Evolutionary conservation across 1,140 invertebrate species (phyloP).

Genomic region (Notospermus geniculatus): DNA sequence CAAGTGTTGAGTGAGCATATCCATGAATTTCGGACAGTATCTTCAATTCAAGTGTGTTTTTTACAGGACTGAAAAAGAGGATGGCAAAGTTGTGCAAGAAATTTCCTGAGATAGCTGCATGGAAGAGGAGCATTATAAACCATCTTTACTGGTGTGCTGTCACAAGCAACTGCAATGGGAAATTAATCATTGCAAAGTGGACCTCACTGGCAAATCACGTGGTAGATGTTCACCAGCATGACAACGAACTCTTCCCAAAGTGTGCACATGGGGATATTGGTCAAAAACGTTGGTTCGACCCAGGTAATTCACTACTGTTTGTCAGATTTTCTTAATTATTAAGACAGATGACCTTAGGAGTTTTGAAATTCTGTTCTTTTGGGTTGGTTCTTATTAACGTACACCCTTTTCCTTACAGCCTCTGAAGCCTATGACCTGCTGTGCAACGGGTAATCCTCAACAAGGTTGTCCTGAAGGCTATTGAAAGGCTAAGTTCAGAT

Average conservation of each 20-base stretch:
- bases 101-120: conserved; percentile 1
- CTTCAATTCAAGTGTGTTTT: not conserved
- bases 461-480: not conserved
- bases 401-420: no score
- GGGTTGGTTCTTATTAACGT: no score
- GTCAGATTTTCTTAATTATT: not conserved
- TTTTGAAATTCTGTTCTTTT: no score
- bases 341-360: no score
- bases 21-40: no score
- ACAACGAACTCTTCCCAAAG: not conserved
- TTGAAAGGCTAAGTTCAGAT: not conserved
- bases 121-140: conserved; percentile 5
- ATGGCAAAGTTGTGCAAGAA: not conserved
- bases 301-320: not conserved
- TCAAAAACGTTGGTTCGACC: not conserved
- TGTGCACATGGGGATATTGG: not conserved
- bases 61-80: not conserved
- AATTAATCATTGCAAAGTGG: not conserved
- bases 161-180: not conserved
- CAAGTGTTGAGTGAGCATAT: no score
- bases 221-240: not conserved
- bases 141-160: conserved; percentile 4
- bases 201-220: not conserved
- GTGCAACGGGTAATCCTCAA: not conserved
- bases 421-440: not conserved